Conservation (phyloP, 2,797 vertebrate genomes). For the Sebastes goodei region DNA sequence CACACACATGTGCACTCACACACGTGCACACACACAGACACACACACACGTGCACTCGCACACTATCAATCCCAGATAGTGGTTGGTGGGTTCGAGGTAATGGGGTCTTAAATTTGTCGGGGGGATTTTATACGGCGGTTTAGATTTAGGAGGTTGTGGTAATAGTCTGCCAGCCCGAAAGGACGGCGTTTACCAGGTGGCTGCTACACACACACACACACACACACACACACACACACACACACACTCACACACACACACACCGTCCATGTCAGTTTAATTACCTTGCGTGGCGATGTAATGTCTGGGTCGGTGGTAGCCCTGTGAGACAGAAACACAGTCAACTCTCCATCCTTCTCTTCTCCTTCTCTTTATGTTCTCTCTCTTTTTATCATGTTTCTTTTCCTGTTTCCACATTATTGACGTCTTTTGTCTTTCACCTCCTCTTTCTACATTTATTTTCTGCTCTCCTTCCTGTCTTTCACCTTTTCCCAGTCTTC, state of each 20-base stretch:
- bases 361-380: background rate
- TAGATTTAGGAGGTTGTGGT: conserved; percentile 73
- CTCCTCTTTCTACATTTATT: background rate
- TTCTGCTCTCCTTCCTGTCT: too few species aligned
- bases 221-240: background rate
- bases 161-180: conserved; percentile 57
- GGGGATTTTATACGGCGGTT: conserved; percentile 60
- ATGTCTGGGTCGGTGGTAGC: conserved; percentile 94
- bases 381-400: background rate
- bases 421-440: background rate
- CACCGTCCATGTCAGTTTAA: conserved; percentile 50
- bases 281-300: conserved; percentile 99
- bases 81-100: conserved; percentile 65
- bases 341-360: background rate
- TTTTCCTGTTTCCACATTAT: background rate
- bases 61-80: conserved; percentile 61
- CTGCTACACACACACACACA: conserved; percentile 24
- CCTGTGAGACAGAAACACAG: conserved; percentile 79
- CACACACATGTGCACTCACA: conserved; percentile 17
- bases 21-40: conserved; percentile 15
- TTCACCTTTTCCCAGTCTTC: background rate
- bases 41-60: conserved; percentile 15
- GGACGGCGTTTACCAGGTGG: conserved; percentile 61
- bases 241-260: background rate
- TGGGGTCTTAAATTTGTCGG: conserved; percentile 75